Percentiles rank a stretch among this genome's conserved stretches.
Conservation (phyloP, 2,888 invertebrate species). For the Heliconius aoede region DNA sequence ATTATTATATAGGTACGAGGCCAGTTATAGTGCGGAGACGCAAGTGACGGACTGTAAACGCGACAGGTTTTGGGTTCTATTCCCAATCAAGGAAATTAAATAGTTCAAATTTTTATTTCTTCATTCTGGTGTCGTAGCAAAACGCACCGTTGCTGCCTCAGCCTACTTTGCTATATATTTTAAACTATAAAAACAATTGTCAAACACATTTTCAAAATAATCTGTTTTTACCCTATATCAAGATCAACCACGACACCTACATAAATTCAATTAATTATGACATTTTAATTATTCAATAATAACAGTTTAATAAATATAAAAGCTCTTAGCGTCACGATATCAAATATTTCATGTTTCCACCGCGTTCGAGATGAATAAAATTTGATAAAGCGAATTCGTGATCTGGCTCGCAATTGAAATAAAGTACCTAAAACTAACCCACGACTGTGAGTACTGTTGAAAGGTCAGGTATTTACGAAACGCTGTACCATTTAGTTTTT, state of each 20-base stretch:
- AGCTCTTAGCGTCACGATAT: slow-evolving; percentile 36
- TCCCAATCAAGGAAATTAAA: no score
- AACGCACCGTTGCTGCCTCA: no score
- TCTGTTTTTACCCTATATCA: background rate
- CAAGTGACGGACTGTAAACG: no score
- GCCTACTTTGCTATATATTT: background rate
- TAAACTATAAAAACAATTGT: background rate
- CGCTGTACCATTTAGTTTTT: slow-evolving; percentile 23
- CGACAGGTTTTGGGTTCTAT: no score
- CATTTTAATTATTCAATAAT: background rate
- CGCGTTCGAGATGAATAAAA: slow-evolving; percentile 42
- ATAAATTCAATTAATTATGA: background rate
- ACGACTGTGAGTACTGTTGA: slow-evolving; percentile 42
- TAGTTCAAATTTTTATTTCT: no score
- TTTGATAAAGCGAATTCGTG: slow-evolving; percentile 46
- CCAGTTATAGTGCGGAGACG: no score
- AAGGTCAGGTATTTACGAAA: slow-evolving; percentile 41
- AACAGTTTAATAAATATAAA: slow-evolving; percentile 21
- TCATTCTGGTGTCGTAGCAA: no score
- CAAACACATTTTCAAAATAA: background rate
- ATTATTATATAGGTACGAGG: no score
- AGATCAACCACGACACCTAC: no score
- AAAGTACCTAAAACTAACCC: slow-evolving; percentile 44
- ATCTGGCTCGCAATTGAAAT: slow-evolving; percentile 42
- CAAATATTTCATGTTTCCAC: slow-evolving; percentile 31